Base-by-base conservation (phyloP, 2,113 vertebrate species). In the Tenebrosternarchus preto region DNA sequence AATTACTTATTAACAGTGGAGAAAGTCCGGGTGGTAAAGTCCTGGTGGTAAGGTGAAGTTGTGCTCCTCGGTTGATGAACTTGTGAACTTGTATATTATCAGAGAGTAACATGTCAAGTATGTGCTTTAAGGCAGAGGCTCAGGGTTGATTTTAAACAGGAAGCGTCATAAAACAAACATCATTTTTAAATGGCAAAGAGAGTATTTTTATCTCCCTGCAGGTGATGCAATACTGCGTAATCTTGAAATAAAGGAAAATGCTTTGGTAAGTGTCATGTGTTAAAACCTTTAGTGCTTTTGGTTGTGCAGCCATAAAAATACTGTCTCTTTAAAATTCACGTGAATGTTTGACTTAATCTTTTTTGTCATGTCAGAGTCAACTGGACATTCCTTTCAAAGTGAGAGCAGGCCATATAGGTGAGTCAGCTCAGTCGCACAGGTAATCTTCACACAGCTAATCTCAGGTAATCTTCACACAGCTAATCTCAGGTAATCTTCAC, bases 161-260 rank as follows among this genome's bases (percentile, higher is more conserved):
- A 50, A 50, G 43, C 43, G 11, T 12, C 12, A 15, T 50, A 1
- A 50, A 50, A 50, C 9, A 50, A 3, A 50, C 11, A 50, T 50
- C 8, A 50, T 50, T 12, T 50, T 50, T 50, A 50, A 15, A 50
- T 50, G 43, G 9, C 2, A 50, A 1, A 12, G 43, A 2, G 33
- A 50, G 11, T 50, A 50, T 50, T 64, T 79, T 20, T 88, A 50
- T 50, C 43, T 50, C 43, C 2, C 12, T 89, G 69, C 90, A 99
- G 98, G 98, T 85, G 94, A 95, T 24, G 98, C 95, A 43, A 85
- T 93, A 39, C 90, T 99, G 59, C 96, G 86, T 88, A 97, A 96
- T 89, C 94, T 99, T 85, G 95, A 95, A 92, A 98, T 99, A 92
- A 99, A 98, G 90, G 98, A 99, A 93, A 98, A 98, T 95, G 98